Base-by-base conservation (phyloP, 2,888 invertebrate species). In the Drosophila neotestacea region DNA sequence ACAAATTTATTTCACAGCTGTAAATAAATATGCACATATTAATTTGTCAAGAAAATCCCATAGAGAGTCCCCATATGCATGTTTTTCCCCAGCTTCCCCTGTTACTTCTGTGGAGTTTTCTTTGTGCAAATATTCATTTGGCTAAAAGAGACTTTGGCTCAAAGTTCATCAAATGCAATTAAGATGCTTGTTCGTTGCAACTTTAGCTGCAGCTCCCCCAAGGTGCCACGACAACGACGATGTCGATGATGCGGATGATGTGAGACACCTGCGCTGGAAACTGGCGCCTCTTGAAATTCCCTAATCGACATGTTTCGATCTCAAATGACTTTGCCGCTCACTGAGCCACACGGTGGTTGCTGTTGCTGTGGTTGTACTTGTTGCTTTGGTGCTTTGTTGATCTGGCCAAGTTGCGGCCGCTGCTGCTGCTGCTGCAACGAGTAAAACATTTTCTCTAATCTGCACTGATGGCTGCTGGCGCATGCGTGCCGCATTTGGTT, bases 131-230 rank as follows among this genome's bases (percentile, higher is more conserved):
- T 55, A 55, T 55, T 55, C 34, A 55, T 56, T 56, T 56, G 56
- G 56, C 55, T 10, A 44, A 34, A 16, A 16, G 36, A 46, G 56
- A 13, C 56, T 56, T 63, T 88, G 88, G 91, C 91, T 89, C 82
- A 83, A 83, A 91, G 91, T 90, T 91, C 91, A 91, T 89, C 88
- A 85, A 86, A 91, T 84, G 91, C 91, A 91, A 91, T 91, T 91
- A 91, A 91, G 91, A 91, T 90, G 90, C 91, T 91, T 90, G 91
- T 85, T 82, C 73, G 79, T 72, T 50, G 79, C 64, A 51, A 41
- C 51, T 56, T 42, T 22, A 38, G 56, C 32, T 70, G 64, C 56
- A 54, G 79, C 73, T 80, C 87, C 84, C 83, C 87, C 70, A 88
- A 88, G 89, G 84, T 83, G 89, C 73, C 67, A 78, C 70, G 72